A percentile compares a stretch with the other conserved stretches of the same genome.
Evolutionary conservation across 2,113 vertebrate genomes (phyloP).

Genomic region (Lepus europaeus): DNA sequence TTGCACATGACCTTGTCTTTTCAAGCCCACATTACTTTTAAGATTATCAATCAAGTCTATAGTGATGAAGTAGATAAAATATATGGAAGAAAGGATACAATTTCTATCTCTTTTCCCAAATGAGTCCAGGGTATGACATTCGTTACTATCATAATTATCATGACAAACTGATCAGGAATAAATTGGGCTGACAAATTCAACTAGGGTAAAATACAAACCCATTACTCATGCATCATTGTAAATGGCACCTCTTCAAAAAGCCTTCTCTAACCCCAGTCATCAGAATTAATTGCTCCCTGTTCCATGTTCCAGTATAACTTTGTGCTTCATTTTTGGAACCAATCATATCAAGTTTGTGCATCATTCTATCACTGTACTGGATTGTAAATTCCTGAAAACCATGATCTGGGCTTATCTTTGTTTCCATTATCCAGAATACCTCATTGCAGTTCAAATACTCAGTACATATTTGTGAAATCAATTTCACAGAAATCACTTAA

Average conservation of each 20-base stretch:
- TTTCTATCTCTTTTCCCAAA: constrained; percentile 13
- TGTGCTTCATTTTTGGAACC: neutral
- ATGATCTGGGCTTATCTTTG: neutral
- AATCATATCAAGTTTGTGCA: neutral
- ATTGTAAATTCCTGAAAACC: neutral
- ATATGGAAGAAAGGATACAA: neutral
- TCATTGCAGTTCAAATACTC: neutral
- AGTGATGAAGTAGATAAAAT: neutral
- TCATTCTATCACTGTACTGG: neutral
- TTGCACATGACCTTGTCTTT: neutral
- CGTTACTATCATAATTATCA: neutral
- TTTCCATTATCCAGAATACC: neutral
- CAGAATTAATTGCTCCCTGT: neutral
- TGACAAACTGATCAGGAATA: constrained; percentile 51
- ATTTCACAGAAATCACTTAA: neutral
- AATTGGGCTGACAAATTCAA: constrained; percentile 39
- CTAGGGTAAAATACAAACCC: constrained; percentile 23
- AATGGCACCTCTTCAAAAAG: neutral
- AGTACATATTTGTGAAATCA: neutral
- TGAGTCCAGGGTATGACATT: constrained; percentile 42
- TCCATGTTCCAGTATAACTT: neutral
- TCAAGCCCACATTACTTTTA: neutral
- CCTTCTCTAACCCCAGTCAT: neutral
- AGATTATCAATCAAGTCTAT: neutral
- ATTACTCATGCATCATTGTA: neutral